These are phyloP conservation scores for Nicator chloris DNA, from an alignment of 2,113 vertebrate species.

Conservation along the genomic window DNA sequence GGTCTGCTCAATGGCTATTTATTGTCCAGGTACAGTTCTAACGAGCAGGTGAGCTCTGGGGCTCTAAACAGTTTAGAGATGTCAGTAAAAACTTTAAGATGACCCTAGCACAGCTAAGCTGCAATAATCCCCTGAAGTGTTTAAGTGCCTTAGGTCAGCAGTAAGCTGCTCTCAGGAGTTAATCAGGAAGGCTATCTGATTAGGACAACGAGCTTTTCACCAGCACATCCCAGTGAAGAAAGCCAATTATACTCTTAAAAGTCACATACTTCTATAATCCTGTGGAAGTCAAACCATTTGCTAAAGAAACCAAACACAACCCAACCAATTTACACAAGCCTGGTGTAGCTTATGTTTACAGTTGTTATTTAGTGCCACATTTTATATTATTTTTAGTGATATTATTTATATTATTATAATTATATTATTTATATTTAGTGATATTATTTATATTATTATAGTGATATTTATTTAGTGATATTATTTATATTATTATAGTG, in stretches of 20 bases:
- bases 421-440: too few relatives aligned
- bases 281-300: neutral
- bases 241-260: neutral
- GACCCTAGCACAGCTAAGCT: neutral
- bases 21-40: neutral
- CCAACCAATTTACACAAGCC: neutral
- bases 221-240: neutral
- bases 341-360: neutral
- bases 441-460: too few relatives aligned
- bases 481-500: too few relatives aligned
- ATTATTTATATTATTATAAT: too few relatives aligned
- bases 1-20: neutral
- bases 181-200: constrained; percentile 11
- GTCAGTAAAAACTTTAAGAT: neutral
- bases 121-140: constrained; percentile 32
- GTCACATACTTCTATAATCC: neutral
- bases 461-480: too few relatives aligned
- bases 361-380: neutral
- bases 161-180: neutral
- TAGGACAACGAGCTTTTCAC: neutral
- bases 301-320: neutral
- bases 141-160: constrained; percentile 38
- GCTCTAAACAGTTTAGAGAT: neutral
- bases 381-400: too few relatives aligned
- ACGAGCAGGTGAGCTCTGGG: neutral